Conservation (phyloP, 2,113 vertebrate genomes). For the Notarius lentiginosus region DNA sequence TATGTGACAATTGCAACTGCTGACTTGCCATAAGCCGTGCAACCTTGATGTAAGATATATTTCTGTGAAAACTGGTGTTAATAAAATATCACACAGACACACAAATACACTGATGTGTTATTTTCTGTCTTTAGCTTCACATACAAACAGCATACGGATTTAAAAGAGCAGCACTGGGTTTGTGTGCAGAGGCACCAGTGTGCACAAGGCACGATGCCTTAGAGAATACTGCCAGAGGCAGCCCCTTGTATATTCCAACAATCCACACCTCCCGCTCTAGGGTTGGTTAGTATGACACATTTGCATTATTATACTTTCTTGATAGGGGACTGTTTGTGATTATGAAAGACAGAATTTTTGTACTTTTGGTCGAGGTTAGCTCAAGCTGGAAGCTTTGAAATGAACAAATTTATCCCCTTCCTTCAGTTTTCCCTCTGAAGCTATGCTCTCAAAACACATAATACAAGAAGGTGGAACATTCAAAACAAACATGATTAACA, state of each 20-base stretch:
- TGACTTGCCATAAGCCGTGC: background rate
- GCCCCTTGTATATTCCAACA: constrained; percentile 7
- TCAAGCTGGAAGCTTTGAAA: background rate
- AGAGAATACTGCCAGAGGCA: background rate
- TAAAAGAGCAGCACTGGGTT: constrained; percentile 35
- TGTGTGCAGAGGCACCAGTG: constrained; percentile 1
- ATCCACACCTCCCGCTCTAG: background rate
- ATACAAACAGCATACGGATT: constrained; percentile 41
- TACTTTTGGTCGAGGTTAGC: background rate
- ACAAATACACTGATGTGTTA: constrained; percentile 16
- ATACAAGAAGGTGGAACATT: background rate
- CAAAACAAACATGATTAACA: background rate
- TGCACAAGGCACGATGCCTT: constrained; percentile 10
- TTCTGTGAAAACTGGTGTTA: background rate
- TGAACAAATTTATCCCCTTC: background rate
- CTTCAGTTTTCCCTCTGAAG: background rate
- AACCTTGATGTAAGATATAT: background rate
- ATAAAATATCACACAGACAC: background rate
- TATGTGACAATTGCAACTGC: background rate
- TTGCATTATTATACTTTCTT: background rate
- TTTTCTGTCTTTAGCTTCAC: constrained; percentile 23
- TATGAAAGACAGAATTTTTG: background rate
- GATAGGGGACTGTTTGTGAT: too few relatives aligned
- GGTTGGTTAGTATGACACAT: background rate
- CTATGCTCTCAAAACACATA: background rate